Evolutionary conservation across 2,888 invertebrate genomes (phyloP).

Genomic region (Bedellia somnulentella): DNA sequence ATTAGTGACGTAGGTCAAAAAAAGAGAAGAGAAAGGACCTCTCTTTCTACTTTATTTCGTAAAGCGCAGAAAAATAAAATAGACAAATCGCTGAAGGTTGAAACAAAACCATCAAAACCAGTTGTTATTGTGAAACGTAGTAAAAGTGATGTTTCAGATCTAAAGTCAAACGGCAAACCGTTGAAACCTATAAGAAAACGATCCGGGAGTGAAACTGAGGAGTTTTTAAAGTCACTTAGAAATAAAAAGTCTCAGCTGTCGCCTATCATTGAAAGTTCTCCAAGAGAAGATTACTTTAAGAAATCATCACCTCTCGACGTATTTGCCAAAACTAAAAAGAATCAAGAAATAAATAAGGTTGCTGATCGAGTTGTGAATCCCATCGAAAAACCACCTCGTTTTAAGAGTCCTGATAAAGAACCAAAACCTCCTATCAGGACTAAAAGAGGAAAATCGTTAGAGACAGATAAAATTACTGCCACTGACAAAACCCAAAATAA

Average conservation of each 20-base stretch:
- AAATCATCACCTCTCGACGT: conserved; percentile 40
- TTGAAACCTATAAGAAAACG: conserved; percentile 57
- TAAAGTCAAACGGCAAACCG: conserved; percentile 53
- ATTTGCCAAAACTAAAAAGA: conserved; percentile 20
- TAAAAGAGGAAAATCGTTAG: conserved; percentile 37
- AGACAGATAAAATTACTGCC: conserved; percentile 32
- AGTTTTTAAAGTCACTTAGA: conserved; percentile 51
- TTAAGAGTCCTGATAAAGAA: conserved; percentile 40
- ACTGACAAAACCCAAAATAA: conserved; percentile 43
- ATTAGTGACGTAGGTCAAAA: conserved; percentile 58
- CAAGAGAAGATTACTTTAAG: conserved; percentile 69
- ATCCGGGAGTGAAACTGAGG: conserved; percentile 64
- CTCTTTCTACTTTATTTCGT: conserved; percentile 69
- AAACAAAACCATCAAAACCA: conserved; percentile 43
- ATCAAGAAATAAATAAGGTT: conserved; percentile 28
- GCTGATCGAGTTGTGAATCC: too few species aligned
- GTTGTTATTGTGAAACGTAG: conserved; percentile 54
- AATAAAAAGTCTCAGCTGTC: conserved; percentile 71
- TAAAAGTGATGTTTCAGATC: conserved; percentile 68
- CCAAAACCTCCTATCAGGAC: conserved; percentile 38
- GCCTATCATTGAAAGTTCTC: conserved; percentile 78
- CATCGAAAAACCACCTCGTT: conserved; percentile 45
- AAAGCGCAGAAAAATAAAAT: conserved; percentile 57
- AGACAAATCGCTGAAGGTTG: conserved; percentile 52
- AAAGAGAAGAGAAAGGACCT: conserved; percentile 57